Base-by-base conservation (phyloP, 1,140 invertebrate species). In the Drosophila nigromelanica region DNA sequence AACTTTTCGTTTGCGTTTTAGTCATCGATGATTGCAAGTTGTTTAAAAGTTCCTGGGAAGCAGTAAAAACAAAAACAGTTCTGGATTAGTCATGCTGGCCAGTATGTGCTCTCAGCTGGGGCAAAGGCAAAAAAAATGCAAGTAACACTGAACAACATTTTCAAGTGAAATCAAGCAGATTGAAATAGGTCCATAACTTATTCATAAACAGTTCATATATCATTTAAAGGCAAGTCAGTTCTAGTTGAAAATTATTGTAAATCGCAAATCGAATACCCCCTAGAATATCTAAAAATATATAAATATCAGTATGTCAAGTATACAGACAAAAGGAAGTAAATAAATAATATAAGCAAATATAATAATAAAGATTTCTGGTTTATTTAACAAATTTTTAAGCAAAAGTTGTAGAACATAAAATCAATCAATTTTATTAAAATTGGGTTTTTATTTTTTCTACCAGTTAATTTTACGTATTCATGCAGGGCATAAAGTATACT, bases 11-110 rank as follows among this genome's bases (percentile, higher is more conserved):
- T 48, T 60, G 55, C 55, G 67, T 75, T 82, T 87, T 89, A 87
- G 82, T 87, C 82, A 87, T 87, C 83, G 63, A 82, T 89, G 83
- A 87, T 82, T 87, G 78, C 50, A 62, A 61, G 58, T 68, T 52
- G 76, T 59, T 64, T 61, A 58, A 39, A 55, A 73, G 73, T 85
- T 85, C 60, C 73, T 80, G 77, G 72, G 73, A 85, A 83, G 47
- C 35, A 55, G 18, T 33, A 40, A 54, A 73, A 42, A 50, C 30
- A n/a, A 7, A 51, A 51, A 47, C n/a, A n/a, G 42, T 39, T 68
- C 5, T 11, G n/a, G 39, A 63, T 75, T 75, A 83, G 73, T 81
- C 78, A 81, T 55, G 76, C 27, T 30, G 24, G 39, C 37, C 37
- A 39, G n/a, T 14, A 2, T 14, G 6, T 0, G 39, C n/a, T n/a